phyloP scores from a whole-genome alignment of 64 coral and sea anemone species.

The Dendrophyllia cribrosa region DNA sequence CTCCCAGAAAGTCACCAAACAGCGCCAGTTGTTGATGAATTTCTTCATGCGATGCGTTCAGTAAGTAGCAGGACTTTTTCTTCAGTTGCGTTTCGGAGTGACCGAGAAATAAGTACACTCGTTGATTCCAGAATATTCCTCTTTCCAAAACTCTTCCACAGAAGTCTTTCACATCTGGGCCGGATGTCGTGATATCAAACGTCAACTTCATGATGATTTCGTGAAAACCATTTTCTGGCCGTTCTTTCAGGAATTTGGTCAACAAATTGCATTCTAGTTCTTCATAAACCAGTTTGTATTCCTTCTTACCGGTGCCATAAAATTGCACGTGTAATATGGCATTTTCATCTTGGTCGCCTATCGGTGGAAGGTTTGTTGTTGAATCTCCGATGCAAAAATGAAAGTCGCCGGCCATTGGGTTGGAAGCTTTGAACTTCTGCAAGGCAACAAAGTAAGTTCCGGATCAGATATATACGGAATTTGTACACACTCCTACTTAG shows the following conservation, averaged over 20 bases:
- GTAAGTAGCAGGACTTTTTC: constrained; percentile 61
- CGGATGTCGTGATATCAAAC: background rate
- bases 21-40: constrained; percentile 38
- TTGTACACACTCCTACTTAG: background rate
- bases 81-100: constrained; percentile 69
- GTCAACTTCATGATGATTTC: constrained; percentile 16
- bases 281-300: background rate
- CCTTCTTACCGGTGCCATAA: background rate
- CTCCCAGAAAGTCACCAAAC: constrained; percentile 58
- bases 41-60: constrained; percentile 58
- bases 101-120: constrained; percentile 41
- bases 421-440: background rate
- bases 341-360: constrained; percentile 46
- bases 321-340: background rate
- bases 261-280: background rate
- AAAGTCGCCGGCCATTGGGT: too few relatives aligned
- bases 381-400: too few relatives aligned
- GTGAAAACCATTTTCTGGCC: background rate
- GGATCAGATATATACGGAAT: background rate
- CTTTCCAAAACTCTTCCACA: constrained; percentile 15
- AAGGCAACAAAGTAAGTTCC: background rate
- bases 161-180: background rate
- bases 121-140: constrained; percentile 41
- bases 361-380: background rate
- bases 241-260: background rate